Base-by-base conservation (phyloP, 2,113 vertebrate genomes). In the Condylura cristata region DNA sequence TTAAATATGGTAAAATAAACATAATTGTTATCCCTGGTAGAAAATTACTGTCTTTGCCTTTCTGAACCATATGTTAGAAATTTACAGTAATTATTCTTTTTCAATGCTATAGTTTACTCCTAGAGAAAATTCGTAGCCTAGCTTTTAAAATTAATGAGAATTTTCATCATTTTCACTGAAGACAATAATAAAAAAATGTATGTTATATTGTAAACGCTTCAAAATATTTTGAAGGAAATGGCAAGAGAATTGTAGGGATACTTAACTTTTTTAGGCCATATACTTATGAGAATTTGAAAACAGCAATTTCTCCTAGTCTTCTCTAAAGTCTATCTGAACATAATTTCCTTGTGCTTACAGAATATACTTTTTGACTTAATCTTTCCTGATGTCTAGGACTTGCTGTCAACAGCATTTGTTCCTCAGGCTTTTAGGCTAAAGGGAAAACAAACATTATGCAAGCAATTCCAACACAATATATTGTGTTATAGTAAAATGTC, bases 61-160 rank as follows among this genome's bases (percentile, higher is more conserved):
- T 93, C 28, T 81, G 71, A 89, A 74, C 44, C 32, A 60, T 65
- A 86, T 1, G 76, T 8, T 83, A 79, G 44, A 90, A 63, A 78
- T 17, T 13, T 78, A 13, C 17, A 88, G 53, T 84, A 65, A 34
- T 91, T 79, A 2, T 71, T 92, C 93, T 94, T 76, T 86, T 79
- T 85, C 41, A 79, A 16, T 82, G 65, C 30, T 72, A 37, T 3
- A 83, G 16, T 84, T 93, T 12, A 74, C 30, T 65, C 51, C 76
- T 86, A 66, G 28, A 92, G 7, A 89, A 58, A 51, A 80, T 86
- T 93, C 11, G 84, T 87, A 87, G 9, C 2, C 34, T 30, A 32
- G 16, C 65, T 91, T 89, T 93, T 68, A 88, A 93, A 93, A 41
- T 80, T 58, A 97, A 61, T 76, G 17, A 82, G 32, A 74, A 75